Evolutionary conservation across 2,113 vertebrate genomes (phyloP).

Genomic region (Paramisgurnus dabryanus): DNA sequence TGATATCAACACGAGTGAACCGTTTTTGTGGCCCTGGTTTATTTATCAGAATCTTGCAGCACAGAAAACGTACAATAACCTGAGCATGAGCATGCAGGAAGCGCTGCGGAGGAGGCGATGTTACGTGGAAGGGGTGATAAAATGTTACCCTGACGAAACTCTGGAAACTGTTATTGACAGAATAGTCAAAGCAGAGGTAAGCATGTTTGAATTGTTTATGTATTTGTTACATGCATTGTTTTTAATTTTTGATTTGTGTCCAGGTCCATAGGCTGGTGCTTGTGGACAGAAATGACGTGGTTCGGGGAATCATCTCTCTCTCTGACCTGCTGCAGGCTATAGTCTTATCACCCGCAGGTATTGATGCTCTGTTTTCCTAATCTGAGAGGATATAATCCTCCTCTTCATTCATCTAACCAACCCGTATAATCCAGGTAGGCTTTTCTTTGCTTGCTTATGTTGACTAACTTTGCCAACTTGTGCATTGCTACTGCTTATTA

Average conservation of each 20-base stretch:
- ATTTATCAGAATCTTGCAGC: constrained; percentile 82
- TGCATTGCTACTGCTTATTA: neutral
- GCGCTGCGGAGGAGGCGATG: constrained; percentile 73
- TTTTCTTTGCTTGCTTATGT: neutral
- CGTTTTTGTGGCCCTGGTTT: neutral
- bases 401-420: constrained; percentile 14
- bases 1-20: neutral
- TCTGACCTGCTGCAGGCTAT: constrained; percentile 96
- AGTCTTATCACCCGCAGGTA: constrained; percentile 91
- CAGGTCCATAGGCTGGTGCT: constrained; percentile 97
- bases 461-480: neutral
- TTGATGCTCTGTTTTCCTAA: constrained; percentile 86
- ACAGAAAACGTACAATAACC: constrained; percentile 89
- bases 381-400: constrained; percentile 47
- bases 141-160: constrained; percentile 85
- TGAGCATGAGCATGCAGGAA: constrained; percentile 87
- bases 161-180: constrained; percentile 85
- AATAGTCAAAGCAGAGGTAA: constrained; percentile 85
- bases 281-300: constrained; percentile 81
- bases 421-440: constrained; percentile 37
- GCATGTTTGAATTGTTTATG: constrained; percentile 3
- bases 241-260: neutral
- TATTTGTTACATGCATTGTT: neutral
- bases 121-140: constrained; percentile 88
- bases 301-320: constrained; percentile 90